Evolutionary conservation across 2,888 invertebrate genomes (phyloP).

Genomic region (Zelleria hepariella): DNA sequence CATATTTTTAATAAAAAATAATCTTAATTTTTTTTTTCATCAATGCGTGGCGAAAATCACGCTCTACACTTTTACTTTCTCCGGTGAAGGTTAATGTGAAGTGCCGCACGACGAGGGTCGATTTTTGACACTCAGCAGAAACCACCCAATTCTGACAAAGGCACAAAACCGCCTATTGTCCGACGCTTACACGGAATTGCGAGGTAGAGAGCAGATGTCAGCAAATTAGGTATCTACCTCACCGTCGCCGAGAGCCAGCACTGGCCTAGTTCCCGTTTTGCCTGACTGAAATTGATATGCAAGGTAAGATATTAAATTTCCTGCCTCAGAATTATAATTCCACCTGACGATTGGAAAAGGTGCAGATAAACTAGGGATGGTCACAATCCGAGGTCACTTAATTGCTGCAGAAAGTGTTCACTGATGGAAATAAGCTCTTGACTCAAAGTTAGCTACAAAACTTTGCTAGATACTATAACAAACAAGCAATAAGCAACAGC

Average conservation of each 20-base stretch:
- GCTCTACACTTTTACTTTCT: too few species aligned
- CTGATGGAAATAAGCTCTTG: background rate
- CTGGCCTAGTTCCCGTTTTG: conserved; percentile 9
- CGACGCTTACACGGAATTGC: background rate
- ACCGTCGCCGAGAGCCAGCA: background rate
- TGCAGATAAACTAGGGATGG: background rate
- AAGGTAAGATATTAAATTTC: background rate
- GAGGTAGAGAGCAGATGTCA: background rate
- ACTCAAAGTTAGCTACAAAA: too few species aligned
- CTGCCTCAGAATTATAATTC: background rate
- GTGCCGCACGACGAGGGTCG: background rate
- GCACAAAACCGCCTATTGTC: background rate
- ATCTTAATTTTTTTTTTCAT: too few species aligned
- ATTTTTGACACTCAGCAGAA: background rate
- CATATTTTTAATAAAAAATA: background rate
- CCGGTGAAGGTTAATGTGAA: too few species aligned
- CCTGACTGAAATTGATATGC: background rate
- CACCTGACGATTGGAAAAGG: background rate
- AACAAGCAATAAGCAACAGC: too few species aligned
- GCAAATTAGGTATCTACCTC: background rate
- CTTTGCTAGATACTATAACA: too few species aligned
- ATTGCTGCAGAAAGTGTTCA: background rate
- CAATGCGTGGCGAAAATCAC: too few species aligned
- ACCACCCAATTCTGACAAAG: background rate
- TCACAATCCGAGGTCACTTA: background rate